phyloP scores from a whole-genome alignment of 2,113 vertebrate genomes.

The Neogale vison region DNA sequence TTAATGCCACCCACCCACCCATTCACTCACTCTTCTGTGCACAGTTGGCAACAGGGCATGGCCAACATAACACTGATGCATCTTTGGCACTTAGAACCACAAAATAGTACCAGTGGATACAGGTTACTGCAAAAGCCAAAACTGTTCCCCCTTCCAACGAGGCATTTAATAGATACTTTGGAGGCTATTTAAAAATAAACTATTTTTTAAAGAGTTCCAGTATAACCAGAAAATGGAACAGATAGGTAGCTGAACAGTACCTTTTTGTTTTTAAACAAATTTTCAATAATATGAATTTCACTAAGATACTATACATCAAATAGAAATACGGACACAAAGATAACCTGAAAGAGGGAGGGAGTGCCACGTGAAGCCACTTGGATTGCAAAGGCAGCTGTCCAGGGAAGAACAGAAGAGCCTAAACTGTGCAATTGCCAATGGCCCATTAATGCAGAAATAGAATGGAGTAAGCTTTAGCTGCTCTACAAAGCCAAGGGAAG shows the following conservation, averaged over 20 bases:
- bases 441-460: constrained; percentile 75
- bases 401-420: constrained; percentile 70
- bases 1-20: background rate
- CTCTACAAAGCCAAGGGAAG: constrained; percentile 17
- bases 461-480: constrained; percentile 59
- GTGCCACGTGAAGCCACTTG: constrained; percentile 32
- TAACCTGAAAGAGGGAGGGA: background rate
- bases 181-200: constrained; percentile 49
- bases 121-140: constrained; percentile 36
- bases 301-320: background rate
- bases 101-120: constrained; percentile 5
- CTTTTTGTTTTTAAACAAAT: background rate
- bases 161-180: background rate
- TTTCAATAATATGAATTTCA: constrained; percentile 59
- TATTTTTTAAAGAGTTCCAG: background rate
- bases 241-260: background rate
- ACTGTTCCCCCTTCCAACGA: background rate
- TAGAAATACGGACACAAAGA: background rate
- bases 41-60: constrained; percentile 12
- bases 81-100: background rate
- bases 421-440: constrained; percentile 69
- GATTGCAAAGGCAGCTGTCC: constrained; percentile 76
- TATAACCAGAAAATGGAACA: constrained; percentile 50
- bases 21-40: background rate
- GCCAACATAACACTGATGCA: background rate